Evolutionary conservation across 92 coral and sea anemone genomes (phyloP).

Genomic region (Heliopora coerulea): DNA sequence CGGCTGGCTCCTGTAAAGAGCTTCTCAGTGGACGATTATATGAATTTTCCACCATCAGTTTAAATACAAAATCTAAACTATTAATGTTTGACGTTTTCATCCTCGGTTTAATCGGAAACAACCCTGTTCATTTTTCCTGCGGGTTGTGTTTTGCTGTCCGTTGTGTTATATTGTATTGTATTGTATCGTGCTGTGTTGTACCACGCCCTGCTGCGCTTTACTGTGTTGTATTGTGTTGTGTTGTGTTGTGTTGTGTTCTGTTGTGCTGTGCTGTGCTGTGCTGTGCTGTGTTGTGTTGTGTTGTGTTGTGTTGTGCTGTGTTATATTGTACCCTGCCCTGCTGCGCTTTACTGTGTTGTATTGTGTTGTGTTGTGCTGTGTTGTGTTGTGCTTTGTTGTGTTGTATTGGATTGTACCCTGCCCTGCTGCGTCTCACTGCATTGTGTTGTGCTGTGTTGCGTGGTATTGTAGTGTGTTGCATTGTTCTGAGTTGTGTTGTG

Average conservation of each 20-base stretch:
- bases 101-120: no score
- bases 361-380: constrained; percentile 10
- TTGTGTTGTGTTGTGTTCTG: constrained; percentile 7
- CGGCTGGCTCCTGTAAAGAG: no score
- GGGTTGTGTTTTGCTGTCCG: neutral
- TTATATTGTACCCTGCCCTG: neutral
- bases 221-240: constrained; percentile 10
- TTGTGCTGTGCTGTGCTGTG: constrained; percentile 9
- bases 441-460: constrained; percentile 7
- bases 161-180: neutral
- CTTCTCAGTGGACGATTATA: no score
- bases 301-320: constrained; percentile 10
- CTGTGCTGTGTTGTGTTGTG: constrained; percentile 14
- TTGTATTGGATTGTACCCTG: neutral
- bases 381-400: constrained; percentile 6
- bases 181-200: no score
- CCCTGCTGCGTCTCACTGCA: neutral
- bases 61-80: no score
- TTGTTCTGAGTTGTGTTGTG: neutral
- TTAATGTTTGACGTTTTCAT: no score
- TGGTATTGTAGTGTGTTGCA: neutral
- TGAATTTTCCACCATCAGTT: no score
- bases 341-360: constrained; percentile 2
- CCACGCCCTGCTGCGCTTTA: no score
- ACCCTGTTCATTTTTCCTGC: no score